A percentile compares a stretch with the other conserved stretches of the same genome.
phyloP scores from a whole-genome alignment of 2,113 vertebrate species.

The Agelaius tricolor region DNA sequence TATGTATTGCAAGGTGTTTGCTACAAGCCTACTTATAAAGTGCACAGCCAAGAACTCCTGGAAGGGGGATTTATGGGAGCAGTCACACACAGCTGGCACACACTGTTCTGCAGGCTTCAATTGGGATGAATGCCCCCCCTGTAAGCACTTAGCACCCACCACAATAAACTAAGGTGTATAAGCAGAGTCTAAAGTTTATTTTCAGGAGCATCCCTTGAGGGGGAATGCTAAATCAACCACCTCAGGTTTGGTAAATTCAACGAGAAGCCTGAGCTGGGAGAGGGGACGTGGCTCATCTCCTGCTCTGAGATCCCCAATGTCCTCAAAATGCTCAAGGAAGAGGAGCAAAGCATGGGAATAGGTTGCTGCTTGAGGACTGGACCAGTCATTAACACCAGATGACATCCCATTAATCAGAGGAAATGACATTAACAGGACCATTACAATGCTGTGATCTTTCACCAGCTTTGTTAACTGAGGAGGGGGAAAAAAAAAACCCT shows the following conservation, averaged over 20 bases:
- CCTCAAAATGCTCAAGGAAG: background rate
- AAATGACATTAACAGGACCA: background rate
- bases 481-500: accelerated
- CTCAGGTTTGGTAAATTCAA: background rate
- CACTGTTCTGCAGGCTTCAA: background rate
- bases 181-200: background rate
- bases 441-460: background rate
- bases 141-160: background rate
- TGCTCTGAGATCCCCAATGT: background rate
- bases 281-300: accelerated
- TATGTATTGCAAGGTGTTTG: constrained; percentile 55
- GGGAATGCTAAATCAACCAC: background rate
- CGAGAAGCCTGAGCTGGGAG: background rate
- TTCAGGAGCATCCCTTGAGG: background rate
- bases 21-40: constrained; percentile 1
- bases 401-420: constrained; percentile 8
- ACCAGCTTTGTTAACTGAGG: background rate
- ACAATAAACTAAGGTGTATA: background rate
- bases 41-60: constrained; percentile 21
- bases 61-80: constrained; percentile 20
- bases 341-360: background rate
- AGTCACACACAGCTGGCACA: constrained; percentile 31
- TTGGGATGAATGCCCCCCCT: background rate
- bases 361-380: background rate
- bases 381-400: background rate